Conservation (phyloP, 1,140 invertebrate species). For the Drosophila bifasciata region DNA sequence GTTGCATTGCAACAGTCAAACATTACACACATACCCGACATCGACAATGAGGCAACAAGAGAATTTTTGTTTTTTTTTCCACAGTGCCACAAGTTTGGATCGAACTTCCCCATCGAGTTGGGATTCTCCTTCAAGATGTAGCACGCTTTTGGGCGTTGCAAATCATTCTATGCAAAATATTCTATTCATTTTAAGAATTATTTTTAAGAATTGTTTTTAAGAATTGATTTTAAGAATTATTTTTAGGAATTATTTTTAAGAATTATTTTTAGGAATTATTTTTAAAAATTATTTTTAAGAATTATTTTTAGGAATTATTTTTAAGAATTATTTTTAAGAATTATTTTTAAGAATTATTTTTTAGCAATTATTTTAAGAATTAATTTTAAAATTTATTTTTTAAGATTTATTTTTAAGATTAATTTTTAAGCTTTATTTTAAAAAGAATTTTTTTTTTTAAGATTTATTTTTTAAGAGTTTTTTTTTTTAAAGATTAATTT, state of each 20-base stretch:
- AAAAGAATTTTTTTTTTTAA: too few species aligned
- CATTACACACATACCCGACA: not conserved
- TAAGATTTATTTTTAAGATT: too few species aligned
- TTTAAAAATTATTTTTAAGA: too few species aligned
- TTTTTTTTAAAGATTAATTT: not conserved
- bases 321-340: too few species aligned
- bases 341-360: too few species aligned
- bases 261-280: too few species aligned
- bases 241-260: not conserved
- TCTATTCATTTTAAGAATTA: not conserved
- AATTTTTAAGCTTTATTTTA: not conserved
- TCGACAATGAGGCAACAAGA: not conserved
- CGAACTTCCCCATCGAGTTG: not conserved
- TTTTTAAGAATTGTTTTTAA: too few species aligned
- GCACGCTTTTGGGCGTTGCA: constrained; percentile 22
- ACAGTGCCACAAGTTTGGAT: not conserved
- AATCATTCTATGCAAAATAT: too few species aligned
- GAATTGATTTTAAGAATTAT: too few species aligned
- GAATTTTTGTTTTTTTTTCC: too few species aligned
- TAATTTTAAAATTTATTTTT: not conserved
- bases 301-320: not conserved
- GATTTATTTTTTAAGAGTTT: too few species aligned
- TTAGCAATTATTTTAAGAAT: too few species aligned
- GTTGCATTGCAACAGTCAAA: constrained; percentile 8
- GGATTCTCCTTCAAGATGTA: not conserved